phyloP scores from a whole-genome alignment of 2,797 vertebrate species.

The Choloepus didactylus region DNA sequence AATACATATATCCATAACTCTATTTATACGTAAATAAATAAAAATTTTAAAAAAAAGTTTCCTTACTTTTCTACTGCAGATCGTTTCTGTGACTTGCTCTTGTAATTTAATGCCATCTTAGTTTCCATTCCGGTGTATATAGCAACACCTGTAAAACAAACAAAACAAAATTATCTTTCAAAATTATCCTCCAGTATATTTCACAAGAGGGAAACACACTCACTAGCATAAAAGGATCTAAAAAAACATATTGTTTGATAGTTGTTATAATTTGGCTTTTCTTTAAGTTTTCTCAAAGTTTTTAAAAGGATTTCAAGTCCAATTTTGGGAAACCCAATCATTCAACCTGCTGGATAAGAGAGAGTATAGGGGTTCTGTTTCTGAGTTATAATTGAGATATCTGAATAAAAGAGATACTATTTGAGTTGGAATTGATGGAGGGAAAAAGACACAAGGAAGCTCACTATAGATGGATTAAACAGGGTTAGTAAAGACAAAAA shows the following conservation, averaged over 20 bases:
- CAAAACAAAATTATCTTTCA: constrained; percentile 8
- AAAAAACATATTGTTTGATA: background rate
- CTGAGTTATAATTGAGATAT: background rate
- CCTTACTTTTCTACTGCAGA: constrained; percentile 99
- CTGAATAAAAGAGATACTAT: background rate
- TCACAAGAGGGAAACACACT: constrained; percentile 6
- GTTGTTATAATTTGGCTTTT: background rate
- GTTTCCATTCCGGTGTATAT: constrained; percentile 99
- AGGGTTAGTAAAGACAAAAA: background rate
- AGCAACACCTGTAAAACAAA: constrained; percentile 93
- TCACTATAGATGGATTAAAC: background rate
- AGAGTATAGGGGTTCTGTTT: background rate
- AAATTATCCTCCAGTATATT: background rate
- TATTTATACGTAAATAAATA: constrained; percentile 50
- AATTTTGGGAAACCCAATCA: constrained; percentile 1
- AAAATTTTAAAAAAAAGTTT: constrained; percentile 57
- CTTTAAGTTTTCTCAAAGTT: constrained; percentile 32
- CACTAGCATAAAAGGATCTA: background rate
- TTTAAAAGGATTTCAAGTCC: constrained; percentile 22
- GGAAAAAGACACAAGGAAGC: background rate
- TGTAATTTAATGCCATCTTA: constrained; percentile 99
- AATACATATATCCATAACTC: background rate
- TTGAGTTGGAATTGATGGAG: background rate
- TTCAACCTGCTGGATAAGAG: background rate
- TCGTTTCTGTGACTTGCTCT: constrained; percentile 99